These are phyloP conservation scores for Drosophila mulleri DNA, from an alignment of 2,888 invertebrate genomes.

Conservation along the genomic window DNA sequence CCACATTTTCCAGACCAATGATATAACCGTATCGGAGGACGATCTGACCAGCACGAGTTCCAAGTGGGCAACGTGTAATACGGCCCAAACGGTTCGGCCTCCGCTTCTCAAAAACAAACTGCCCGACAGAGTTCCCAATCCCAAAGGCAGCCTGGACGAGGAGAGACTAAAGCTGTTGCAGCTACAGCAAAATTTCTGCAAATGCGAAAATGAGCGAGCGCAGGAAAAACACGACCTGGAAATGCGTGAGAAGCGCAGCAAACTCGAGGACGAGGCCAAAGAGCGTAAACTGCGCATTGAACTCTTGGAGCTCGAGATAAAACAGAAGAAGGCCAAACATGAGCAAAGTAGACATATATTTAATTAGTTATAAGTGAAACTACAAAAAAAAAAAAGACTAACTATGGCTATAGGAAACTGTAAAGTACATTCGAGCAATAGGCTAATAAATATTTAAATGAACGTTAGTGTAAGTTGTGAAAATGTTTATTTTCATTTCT, in stretches of 20 bases:
- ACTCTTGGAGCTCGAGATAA: constrained; percentile 16
- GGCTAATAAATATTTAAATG: constrained; percentile 1
- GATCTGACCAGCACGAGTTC: constrained; percentile 17
- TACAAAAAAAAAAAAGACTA: not conserved
- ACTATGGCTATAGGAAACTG: not conserved
- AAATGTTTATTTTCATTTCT: not conserved
- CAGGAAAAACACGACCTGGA: constrained; percentile 17
- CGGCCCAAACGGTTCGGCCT: not conserved
- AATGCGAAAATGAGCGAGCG: constrained; percentile 18
- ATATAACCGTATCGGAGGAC: constrained; percentile 12
- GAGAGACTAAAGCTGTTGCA: constrained; percentile 12
- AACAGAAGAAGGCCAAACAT: constrained; percentile 13
- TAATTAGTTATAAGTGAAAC: not conserved
- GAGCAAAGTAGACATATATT: not conserved
- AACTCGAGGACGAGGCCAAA: constrained; percentile 7
- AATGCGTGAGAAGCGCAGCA: constrained; percentile 9
- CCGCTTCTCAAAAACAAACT: not conserved
- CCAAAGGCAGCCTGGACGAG: not conserved
- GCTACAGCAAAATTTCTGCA: constrained; percentile 22
- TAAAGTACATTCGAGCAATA: not conserved
- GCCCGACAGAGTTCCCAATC: not conserved
- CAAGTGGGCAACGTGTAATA: constrained; percentile 8
- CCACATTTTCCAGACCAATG: not conserved
- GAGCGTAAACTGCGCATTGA: constrained; percentile 23
- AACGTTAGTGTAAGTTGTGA: not conserved